Base-by-base conservation (phyloP, 53 echinoderm and acorn worm genomes). In the Luidia sarsii region DNA sequence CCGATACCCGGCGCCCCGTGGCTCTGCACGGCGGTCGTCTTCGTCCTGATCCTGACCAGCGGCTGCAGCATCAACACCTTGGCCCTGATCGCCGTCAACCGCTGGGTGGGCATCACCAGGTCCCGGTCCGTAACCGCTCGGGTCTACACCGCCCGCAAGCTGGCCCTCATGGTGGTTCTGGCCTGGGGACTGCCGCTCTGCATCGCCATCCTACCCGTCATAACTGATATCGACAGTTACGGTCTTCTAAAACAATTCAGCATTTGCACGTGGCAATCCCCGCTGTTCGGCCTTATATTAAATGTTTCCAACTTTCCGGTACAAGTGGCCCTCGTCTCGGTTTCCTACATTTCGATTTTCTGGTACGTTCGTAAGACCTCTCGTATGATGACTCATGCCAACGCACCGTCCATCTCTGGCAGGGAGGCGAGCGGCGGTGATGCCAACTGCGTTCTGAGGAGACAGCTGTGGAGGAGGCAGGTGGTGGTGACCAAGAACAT, bases 401-500 rank as follows among this genome's bases (percentile, higher is more conserved):
- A 27, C 8, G 43, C 46, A 2, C 67, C 67, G 31, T 46, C 67
- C 43, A 16, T 19, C 38, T 20, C 19, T 37, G 4, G n/a, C 20
- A 15, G 35, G 7, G 11, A 35, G 1, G 39, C 7, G 11, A 14
- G 48, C 18, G n/a, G n/a, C 24, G 53, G 53, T 22, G 53, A 22
- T 53, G 24, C 53, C 53, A 24, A 20, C 10, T 53, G 53, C 21
- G 20, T 10, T 48, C 68, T 35, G 4, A 56, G 49, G 33, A 88
- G 56, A 46, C 84, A 68, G 15, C 79, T 70, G 25, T 80, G 80
- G 70, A 81, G 74, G 64, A 53, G 85, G 6, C 92, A 92, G 57
- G 81, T 92, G 79, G 73, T 81, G 1, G 92, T 92, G 34, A 92
- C 92, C 28, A 92, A 92, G 67, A 92, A 92, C 57, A 64, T 92